These are phyloP conservation scores for Lepidocyrtoides sp. DNA, from an alignment of 2,888 invertebrate genomes.

Conservation along the genomic window DNA sequence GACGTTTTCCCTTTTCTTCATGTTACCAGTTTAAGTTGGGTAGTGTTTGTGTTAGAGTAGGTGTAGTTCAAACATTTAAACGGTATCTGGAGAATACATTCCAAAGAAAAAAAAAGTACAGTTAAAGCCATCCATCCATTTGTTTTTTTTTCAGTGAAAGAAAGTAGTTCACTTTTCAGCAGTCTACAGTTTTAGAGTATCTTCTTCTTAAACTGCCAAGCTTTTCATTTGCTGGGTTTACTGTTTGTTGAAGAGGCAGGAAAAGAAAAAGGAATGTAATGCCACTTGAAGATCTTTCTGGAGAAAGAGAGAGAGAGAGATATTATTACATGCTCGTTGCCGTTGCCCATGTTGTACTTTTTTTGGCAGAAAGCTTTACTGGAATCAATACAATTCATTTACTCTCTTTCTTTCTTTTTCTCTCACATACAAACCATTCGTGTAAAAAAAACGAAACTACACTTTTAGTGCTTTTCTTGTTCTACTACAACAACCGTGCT, in stretches of 20 bases:
- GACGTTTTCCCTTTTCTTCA: slow-evolving; percentile 1
- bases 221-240: slow-evolving; percentile 31
- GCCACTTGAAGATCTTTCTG: slow-evolving; percentile 49
- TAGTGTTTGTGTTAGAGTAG: neutral
- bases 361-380: slow-evolving; percentile 17
- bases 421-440: neutral
- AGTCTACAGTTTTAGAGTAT: slow-evolving; percentile 2
- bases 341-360: neutral
- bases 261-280: slow-evolving; percentile 17
- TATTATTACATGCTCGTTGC: slow-evolving; percentile 6
- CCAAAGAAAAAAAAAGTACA: neutral
- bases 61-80: slow-evolving; percentile 60
- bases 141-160: slow-evolving; percentile 42
- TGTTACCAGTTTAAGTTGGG: neutral
- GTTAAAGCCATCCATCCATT: slow-evolving; percentile 20
- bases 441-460: neutral
- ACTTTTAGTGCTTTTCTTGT: neutral
- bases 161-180: slow-evolving; percentile 32
- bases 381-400: slow-evolving; percentile 42
- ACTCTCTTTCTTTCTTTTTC: neutral
- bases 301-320: no score
- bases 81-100: slow-evolving; percentile 70
- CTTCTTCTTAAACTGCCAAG: neutral
- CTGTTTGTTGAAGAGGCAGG: neutral
- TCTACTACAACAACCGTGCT: neutral